Evolutionary conservation across 2,888 invertebrate genomes (phyloP), one percentile per base, ranked within the genome.

Genomic region (Coelinius sp.): DNA sequence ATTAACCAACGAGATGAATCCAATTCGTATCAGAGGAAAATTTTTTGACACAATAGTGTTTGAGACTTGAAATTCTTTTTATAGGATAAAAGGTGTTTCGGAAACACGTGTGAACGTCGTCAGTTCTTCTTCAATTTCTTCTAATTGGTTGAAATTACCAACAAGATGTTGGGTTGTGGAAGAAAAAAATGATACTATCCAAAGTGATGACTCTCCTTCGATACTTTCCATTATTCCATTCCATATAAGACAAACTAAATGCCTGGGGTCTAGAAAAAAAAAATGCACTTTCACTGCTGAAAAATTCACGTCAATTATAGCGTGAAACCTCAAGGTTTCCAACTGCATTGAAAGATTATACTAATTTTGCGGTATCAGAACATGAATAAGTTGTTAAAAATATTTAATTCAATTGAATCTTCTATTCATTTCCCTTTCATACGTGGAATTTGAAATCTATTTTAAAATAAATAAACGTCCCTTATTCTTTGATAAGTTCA

Each of bases 211-310:
- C 75, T 73, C 73, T 76, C 73, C 35, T 75, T 70, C 49, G 20
- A 52, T 67, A 75, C 77, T 77, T 77, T 77, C 77, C 74, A 75
- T 75, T 76, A 71, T 72, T 74, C 44, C 70, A 69, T 74, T 73
- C 71, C 74, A 73, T 74, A 73, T 72, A 76, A 41, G 59, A 25
- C 44, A 12, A 24, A 24, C 38, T 67, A 12, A 35, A 67, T 24
- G 67, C 25, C 22, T 53, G 8, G 38, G 31, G 53, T 56, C 67
- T 67, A 67, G 27, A 10, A 27, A 53, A 49, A 53, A 49, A 27
- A 24, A 56, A 56, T 56, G 27, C 6, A 56, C 56, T 56, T 56
- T 56, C 56, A 56, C 56, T 56, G 14, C n/a, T 56, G 27, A 56
- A 27, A 56, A 56, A 56, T 56, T 56, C 6, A 27, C 31, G 31